phyloP scores from a whole-genome alignment of 2,888 invertebrate species.

The Crocallis elinguaria region DNA sequence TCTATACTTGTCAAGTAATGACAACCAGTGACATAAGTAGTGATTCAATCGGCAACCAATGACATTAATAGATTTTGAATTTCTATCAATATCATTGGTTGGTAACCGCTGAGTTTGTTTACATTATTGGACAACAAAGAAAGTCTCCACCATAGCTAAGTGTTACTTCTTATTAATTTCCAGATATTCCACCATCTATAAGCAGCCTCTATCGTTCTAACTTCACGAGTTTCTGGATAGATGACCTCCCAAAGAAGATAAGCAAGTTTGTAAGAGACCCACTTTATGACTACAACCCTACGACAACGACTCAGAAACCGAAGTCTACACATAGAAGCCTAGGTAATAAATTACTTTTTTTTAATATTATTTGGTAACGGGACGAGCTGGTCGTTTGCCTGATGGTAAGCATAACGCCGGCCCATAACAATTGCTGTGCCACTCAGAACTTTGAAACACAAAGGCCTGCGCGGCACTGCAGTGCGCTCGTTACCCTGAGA shows the following conservation, averaged over 20 bases:
- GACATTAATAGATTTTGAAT: too few relatives aligned
- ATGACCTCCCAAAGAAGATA: constrained; percentile 90
- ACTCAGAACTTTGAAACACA: too few relatives aligned
- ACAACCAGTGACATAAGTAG: too few relatives aligned
- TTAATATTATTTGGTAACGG: neutral
- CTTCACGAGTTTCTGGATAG: constrained; percentile 94
- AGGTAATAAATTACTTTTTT: constrained; percentile 45
- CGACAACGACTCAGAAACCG: constrained; percentile 51
- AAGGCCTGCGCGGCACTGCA: too few relatives aligned
- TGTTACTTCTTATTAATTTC: constrained; percentile 33
- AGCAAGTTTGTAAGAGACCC: constrained; percentile 80
- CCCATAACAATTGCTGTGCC: too few relatives aligned
- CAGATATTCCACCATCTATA: constrained; percentile 90
- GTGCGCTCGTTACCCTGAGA: too few relatives aligned
- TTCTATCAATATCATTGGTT: too few relatives aligned
- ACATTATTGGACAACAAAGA: constrained; percentile 35
- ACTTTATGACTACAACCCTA: constrained; percentile 63
- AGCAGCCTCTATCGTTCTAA: constrained; percentile 90
- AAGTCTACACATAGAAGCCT: constrained; percentile 60
- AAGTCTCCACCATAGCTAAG: neutral
- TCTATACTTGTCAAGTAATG: too few relatives aligned
- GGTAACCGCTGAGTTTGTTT: too few relatives aligned
- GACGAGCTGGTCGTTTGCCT: too few relatives aligned
- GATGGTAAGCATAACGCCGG: too few relatives aligned
- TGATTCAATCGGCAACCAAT: too few relatives aligned